Evolutionary conservation across 2,888 invertebrate species (phyloP), one percentile per base, ranked within the genome.

Genomic region (Lobophora halterata): DNA sequence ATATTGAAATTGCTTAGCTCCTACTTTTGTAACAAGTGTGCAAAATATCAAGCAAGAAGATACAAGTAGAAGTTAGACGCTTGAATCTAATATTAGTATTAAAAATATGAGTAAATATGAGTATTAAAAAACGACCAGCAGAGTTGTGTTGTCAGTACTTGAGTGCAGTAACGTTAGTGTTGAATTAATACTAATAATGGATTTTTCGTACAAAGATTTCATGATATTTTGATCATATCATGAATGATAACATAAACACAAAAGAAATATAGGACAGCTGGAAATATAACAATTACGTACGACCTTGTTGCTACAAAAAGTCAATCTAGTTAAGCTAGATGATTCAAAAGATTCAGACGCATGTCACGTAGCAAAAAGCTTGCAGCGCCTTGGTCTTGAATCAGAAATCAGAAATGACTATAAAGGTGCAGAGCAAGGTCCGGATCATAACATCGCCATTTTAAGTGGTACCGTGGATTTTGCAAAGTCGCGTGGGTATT

Each of bases 401-500:
- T 52, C 51, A 52, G 65, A 54, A 55, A 49, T 52, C 51, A 52
- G 65, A 54, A 71, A 70, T 71, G 62, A 48, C 73, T 68, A 67
- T 73, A 71, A 59, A 46, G 3, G 63, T 35, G 30, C 39, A 36
- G 33, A 46, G 36, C 41, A 40, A 50, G 54, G 54, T 48, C 58
- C 50, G 55, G 55, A 47, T 42, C 52, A 50, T 44, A 47, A 42
- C 34, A 41, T 49, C 30, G 37, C 69, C 65, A 58, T 62, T 61
- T 66, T 59, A 55, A 62, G 63, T 46, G 43, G 28, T 44, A 52
- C 45, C 45, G 20, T 50, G 43, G 43, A 46, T 61, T 71, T 68
- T 61, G 49, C 61, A 52, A 53, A 55, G 54, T 41, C 42, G 78
- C 76, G 85, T 83, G 74, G 85, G 85, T 41, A 58, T 46, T 41